Base-by-base conservation (phyloP, 2,797 vertebrate genomes). In the Scomberomorus guttatus region DNA sequence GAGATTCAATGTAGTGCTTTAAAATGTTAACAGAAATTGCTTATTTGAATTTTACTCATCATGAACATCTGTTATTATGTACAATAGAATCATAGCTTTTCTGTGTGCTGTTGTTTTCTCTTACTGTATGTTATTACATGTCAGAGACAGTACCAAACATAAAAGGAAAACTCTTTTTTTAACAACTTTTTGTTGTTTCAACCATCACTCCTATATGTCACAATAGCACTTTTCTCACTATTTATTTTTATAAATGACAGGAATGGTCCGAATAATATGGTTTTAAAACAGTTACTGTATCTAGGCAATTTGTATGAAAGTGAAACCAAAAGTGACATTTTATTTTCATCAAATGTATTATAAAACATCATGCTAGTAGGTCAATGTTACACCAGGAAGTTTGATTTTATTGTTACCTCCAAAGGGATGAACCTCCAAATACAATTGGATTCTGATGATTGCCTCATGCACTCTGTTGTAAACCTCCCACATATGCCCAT, bases 241-340 rank as follows among this genome's bases (percentile, higher is more conserved):
- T 14, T 42, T 42, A 25, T 68, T 2, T 64, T 5, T 57, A 9
- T 44, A 14, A 37, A 20, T 39, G 29, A 24, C 39, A 46, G 9
- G 6, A n/a, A 10, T 13, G 20, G 24, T 11, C 11, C 20, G 27
- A 63, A 12, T 11, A 22, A 48, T 18, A 27, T 29, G 6, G 4
- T 20, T 42, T 62, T 1, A 29, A 24, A 6, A 34, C 20, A 67
- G 2, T 13, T 14, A 42, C 10, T 37, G 37, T 10, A 70, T 13
- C 15, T 29, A 8, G 34, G n/a, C 10, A 14, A 34, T 13, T 24
- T 27, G 22, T 32, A 63, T 57, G 4, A 22, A 56, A 51, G 50
- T 44, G 42, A 81, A 60, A 76, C 17, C 37, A 46, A 63, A 70
- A 54, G 60, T 44, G 9, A 44, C 29, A 25, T 42, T 18, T 34